Conservation (phyloP, 2,113 vertebrate species). For the Hucho hucho region DNA sequence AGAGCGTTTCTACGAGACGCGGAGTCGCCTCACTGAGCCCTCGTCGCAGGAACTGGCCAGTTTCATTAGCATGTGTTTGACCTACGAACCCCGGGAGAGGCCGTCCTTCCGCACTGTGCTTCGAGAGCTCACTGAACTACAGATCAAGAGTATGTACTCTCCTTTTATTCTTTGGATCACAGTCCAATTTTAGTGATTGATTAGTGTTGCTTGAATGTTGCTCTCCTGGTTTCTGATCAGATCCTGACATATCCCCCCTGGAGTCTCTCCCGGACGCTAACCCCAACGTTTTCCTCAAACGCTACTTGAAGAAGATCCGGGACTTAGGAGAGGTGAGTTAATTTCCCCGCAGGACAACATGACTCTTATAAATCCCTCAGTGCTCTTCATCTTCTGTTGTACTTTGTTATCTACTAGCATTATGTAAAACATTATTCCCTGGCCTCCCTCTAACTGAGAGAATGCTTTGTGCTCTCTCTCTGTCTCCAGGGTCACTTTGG, state of each 20-base stretch:
- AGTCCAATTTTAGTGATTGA: not conserved
- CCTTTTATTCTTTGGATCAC: not conserved
- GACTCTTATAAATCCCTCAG: not conserved
- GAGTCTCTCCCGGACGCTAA: slow-evolving; percentile 65
- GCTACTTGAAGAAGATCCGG: slow-evolving; percentile 86
- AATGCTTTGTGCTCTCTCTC: slow-evolving; percentile 11
- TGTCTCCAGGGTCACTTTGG: slow-evolving; percentile 89
- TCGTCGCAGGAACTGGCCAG: slow-evolving; percentile 80
- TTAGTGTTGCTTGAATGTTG: not conserved
- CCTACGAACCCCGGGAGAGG: slow-evolving; percentile 76
- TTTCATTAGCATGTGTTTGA: slow-evolving; percentile 85
- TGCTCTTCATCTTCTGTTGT: not conserved
- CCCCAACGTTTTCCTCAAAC: slow-evolving; percentile 85
- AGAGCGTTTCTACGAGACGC: slow-evolving; percentile 87
- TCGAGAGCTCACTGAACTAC: slow-evolving; percentile 83
- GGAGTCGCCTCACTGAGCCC: slow-evolving; percentile 76
- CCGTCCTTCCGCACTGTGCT: slow-evolving; percentile 86
- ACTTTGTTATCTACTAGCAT: not conserved
- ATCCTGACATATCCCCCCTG: slow-evolving; percentile 73
- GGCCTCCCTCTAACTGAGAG: not conserved
- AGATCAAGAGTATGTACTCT: slow-evolving; percentile 75
- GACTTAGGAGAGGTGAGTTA: slow-evolving; percentile 84
- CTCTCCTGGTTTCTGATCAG: slow-evolving; percentile 54
- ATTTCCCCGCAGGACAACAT: not conserved
- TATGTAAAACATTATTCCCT: not conserved